Conservation (phyloP, 2,113 vertebrate genomes). For the Benitochromis conjunctus region DNA sequence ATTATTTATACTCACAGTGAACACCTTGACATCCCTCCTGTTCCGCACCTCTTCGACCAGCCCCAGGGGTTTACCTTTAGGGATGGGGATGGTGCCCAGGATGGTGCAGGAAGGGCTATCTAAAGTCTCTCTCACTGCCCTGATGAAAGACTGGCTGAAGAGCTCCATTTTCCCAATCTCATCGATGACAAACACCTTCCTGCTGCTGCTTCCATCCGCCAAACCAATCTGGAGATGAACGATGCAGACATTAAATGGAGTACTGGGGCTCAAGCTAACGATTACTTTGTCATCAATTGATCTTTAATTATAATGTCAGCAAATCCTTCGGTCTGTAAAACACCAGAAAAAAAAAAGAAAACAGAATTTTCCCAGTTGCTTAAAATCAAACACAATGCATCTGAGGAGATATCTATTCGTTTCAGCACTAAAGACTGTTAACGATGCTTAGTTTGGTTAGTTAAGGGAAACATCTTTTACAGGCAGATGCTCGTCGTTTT, state of each 20-base stretch:
- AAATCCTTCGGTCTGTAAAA: not conserved
- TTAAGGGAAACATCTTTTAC: not conserved
- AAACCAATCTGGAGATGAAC: conserved; percentile 61
- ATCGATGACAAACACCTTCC: conserved; percentile 84
- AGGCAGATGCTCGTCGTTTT: not conserved
- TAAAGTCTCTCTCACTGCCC: conserved; percentile 77
- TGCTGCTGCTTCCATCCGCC: conserved; percentile 33
- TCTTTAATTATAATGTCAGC: not conserved
- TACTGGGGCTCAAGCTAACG: not conserved
- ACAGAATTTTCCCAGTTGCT: not conserved
- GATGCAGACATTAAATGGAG: not conserved
- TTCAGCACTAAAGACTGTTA: not conserved
- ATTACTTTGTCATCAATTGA: not conserved
- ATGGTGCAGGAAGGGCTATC: conserved; percentile 67
- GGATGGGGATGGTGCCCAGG: conserved; percentile 88
- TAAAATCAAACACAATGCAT: not conserved
- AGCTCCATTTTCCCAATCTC: conserved; percentile 98
- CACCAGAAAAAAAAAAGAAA: not conserved
- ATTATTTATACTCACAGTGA: conserved; percentile 78
- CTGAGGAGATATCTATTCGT: not conserved
- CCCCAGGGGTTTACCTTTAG: conserved; percentile 83
- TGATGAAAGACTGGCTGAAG: conserved; percentile 89
- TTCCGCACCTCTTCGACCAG: conserved; percentile 89
- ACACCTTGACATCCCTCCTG: conserved; percentile 83
- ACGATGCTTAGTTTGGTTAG: not conserved